Evolutionary conservation across 64 coral and sea anemone genomes (phyloP).

Genomic region (Pocillopora verrucosa): DNA sequence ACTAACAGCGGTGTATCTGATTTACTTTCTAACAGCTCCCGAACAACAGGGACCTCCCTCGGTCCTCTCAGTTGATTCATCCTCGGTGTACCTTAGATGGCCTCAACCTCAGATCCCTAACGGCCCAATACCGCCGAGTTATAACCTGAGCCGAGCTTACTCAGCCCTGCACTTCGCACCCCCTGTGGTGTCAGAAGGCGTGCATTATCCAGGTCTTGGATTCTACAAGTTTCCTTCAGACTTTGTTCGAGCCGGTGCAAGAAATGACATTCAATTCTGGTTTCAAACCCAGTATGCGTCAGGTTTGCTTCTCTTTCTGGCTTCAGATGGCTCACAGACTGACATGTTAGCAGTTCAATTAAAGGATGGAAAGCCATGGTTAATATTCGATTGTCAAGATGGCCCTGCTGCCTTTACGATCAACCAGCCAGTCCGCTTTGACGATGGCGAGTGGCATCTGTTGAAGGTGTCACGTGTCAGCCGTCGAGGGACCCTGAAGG

Average conservation of each 20-base stretch:
- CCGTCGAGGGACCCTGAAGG: conserved; percentile 14
- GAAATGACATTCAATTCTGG: conserved; percentile 77
- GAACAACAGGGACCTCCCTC: conserved; percentile 60
- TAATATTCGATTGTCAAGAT: conserved; percentile 87
- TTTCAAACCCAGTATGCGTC: conserved; percentile 76
- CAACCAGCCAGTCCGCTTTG: conserved; percentile 59
- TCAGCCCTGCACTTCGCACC: conserved; percentile 67
- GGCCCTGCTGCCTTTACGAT: conserved; percentile 64
- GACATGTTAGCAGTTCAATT: conserved; percentile 74
- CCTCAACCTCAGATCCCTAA: conserved; percentile 65
- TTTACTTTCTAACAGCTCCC: conserved; percentile 39
- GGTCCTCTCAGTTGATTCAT: conserved; percentile 37
- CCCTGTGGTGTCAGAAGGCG: conserved; percentile 58
- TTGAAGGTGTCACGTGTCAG: conserved; percentile 37
- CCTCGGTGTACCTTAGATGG: conserved; percentile 75
- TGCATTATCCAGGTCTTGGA: conserved; percentile 83
- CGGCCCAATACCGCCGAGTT: conserved; percentile 79
- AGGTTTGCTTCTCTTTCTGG: conserved; percentile 83
- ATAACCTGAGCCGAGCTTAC: conserved; percentile 66
- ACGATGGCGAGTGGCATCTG: conserved; percentile 76
- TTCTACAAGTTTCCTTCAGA: conserved; percentile 84
- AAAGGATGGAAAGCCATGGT: conserved; percentile 83
- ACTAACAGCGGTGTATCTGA: background rate
- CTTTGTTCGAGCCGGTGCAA: conserved; percentile 47
- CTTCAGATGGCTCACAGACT: conserved; percentile 48